A percentile compares a stretch with the other conserved stretches of the same genome.
Evolutionary conservation across 2,113 vertebrate species (phyloP).

Genomic region (Tenrec ecaudatus): DNA sequence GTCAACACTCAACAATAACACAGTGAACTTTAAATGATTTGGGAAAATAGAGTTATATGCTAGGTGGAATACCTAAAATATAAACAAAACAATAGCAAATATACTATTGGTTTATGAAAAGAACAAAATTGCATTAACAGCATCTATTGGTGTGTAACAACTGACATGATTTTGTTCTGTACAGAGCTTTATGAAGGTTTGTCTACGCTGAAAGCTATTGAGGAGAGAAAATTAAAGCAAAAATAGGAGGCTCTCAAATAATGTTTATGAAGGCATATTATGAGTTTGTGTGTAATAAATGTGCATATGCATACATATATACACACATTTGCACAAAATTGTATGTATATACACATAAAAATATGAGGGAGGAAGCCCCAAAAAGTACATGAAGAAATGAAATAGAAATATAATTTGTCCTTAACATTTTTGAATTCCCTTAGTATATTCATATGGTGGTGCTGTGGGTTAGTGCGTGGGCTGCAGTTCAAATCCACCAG

Average conservation of each 20-base stretch:
- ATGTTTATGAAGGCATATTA: neutral
- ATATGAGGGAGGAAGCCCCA: no score
- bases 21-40: conserved; percentile 15
- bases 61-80: conserved; percentile 7
- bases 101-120: neutral
- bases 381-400: no score
- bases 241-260: neutral
- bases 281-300: no score
- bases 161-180: neutral
- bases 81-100: neutral
- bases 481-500: no score
- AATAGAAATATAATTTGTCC: no score
- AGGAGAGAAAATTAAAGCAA: neutral
- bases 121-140: neutral
- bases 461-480: no score
- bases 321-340: neutral
- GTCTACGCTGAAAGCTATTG: neutral
- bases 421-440: no score
- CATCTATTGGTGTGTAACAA: neutral
- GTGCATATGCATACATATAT: neutral
- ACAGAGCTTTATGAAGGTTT: neutral
- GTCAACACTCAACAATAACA: neutral
- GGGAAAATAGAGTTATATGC: conserved; percentile 25
- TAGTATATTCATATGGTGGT: no score
- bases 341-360: no score